Evolutionary conservation across 2,113 vertebrate genomes (phyloP), one percentile per base, ranked within the genome.

Genomic region (Arothron firmamentum): DNA sequence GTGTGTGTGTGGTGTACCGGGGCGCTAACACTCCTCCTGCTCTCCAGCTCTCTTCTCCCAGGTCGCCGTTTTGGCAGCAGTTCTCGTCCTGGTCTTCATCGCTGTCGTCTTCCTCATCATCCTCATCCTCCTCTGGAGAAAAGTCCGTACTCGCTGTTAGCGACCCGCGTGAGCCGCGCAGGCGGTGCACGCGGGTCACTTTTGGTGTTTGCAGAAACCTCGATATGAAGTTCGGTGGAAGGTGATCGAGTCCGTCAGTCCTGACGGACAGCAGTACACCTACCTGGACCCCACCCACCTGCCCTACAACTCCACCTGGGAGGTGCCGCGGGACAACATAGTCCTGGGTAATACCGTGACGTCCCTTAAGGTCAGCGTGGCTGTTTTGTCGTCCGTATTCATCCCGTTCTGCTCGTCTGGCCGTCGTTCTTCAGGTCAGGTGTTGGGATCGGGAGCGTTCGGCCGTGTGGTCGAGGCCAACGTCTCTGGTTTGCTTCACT

Each of bases 151-250:
- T 48, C 1, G 34, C 34, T 38, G 34, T 12, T 3, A 10, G 34
- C 12, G 1, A 38, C n/a, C n/a, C 34, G 34, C 34, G 34, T 1
- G 9, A 38, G 34, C 12, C 1, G 10, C 34, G 12, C 34, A 12
- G 10, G 10, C 34, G 2, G 34, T 3, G 3, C 34, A 38, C 11
- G 34, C 0, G 2, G 14, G 16, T 7, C 28, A 2, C 41, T 57
- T 21, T 45, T 73, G 6, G 5, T 70, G 18, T 52, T 19, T 47
- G n/a, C 25, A 99, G 96, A 99, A 98, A 69, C 95, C 95, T 46
- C 93, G 91, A 13, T 97, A 97, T 34, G 92, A 96, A 85, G 93
- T 93, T 59, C 91, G 93, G 1, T 97, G 95, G 95, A 98, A 95
- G 85, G 92, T 99, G 75, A 97, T 98, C 0, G 94, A 97, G 64